A percentile compares a stretch with the other conserved stretches of the same genome.
Evolutionary conservation across 2,113 vertebrate species (phyloP).

Genomic region (Bucco capensis): DNA sequence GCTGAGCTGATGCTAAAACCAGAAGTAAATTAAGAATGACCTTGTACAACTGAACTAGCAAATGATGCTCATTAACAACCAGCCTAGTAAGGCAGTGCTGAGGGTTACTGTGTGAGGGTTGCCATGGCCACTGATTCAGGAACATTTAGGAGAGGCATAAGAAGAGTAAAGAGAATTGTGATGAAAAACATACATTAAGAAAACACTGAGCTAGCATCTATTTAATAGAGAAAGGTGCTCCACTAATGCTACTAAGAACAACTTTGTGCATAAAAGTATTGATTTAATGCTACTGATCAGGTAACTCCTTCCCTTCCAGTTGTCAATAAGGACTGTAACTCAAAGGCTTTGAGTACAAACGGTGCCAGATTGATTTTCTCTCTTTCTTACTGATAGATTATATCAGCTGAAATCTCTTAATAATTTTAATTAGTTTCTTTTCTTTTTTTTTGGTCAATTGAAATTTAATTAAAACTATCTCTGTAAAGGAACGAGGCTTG

Average conservation of each 20-base stretch:
- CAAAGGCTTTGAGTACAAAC: background rate
- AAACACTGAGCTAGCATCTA: background rate
- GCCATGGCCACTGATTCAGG: slow-evolving; percentile 43
- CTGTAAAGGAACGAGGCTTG: background rate
- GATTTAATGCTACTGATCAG: background rate
- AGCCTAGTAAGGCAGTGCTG: background rate
- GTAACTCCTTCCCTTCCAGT: background rate
- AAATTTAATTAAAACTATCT: slow-evolving; percentile 62
- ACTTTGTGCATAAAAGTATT: background rate
- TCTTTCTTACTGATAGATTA: background rate
- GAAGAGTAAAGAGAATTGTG: background rate
- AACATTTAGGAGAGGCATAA: background rate
- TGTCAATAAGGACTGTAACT: background rate
- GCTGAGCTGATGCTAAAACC: background rate
- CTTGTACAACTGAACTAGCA: background rate
- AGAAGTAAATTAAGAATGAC: slow-evolving; percentile 2
- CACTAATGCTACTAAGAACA: background rate
- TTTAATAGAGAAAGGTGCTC: background rate
- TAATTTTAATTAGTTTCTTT: slow-evolving; percentile 25
- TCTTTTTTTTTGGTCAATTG: slow-evolving; percentile 19
- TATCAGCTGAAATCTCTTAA: slow-evolving; percentile 5
- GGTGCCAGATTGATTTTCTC: background rate
- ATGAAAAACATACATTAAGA: background rate
- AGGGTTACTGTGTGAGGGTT: background rate
- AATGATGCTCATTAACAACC: slow-evolving; percentile 33